Evolutionary conservation across 2,797 vertebrate genomes (phyloP).

Genomic region (Carcharodon carcharias): DNA sequence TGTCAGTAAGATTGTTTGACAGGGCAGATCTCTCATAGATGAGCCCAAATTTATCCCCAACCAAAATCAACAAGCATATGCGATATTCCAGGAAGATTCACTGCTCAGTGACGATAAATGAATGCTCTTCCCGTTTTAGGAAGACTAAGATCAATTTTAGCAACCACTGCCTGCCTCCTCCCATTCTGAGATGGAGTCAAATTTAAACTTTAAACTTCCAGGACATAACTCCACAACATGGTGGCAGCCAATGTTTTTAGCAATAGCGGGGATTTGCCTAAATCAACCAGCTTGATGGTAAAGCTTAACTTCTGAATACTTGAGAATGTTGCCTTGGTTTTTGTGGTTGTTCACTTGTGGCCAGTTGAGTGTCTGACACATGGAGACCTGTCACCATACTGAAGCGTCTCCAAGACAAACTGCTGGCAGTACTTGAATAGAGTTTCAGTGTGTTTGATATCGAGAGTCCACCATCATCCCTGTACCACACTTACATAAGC

Average conservation of each 20-base stretch:
- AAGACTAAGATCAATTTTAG: neutral
- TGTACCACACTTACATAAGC: neutral
- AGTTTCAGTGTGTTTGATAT: neutral
- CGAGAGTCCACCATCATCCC: neutral
- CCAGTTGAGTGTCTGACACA: neutral
- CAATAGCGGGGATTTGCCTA: neutral
- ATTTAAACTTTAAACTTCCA: neutral
- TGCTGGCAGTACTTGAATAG: neutral
- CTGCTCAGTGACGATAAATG: neutral
- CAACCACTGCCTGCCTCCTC: neutral
- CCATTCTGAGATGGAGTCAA: neutral
- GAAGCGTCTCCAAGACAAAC: neutral
- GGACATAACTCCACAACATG: neutral
- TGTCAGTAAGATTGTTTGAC: neutral
- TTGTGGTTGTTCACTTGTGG: neutral
- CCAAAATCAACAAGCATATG: neutral
- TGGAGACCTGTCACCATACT: neutral
- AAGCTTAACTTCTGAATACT: neutral
- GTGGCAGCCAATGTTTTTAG: neutral
- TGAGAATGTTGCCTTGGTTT: neutral
- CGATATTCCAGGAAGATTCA: neutral
- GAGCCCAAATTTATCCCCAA: neutral
- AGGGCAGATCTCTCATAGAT: neutral
- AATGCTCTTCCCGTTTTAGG: too few relatives aligned
- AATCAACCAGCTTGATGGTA: neutral